Conservation (phyloP, 2,113 vertebrate genomes). For the Mobula hypostoma region DNA sequence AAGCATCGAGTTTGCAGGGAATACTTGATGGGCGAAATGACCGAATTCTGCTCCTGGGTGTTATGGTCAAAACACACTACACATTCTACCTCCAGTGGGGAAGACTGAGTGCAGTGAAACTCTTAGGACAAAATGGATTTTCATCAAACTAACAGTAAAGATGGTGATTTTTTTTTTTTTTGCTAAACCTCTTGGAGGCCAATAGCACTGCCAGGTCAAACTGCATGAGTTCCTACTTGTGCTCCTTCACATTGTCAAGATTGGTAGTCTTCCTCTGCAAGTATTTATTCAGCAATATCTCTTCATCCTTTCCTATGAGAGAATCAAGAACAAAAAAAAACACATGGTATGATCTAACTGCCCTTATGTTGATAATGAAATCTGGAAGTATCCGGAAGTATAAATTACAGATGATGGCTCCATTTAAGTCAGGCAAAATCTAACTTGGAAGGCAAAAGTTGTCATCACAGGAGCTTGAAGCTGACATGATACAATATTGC, state of each 20-base stretch:
- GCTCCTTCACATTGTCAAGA: not conserved
- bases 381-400: not conserved
- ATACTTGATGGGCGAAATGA: too few species aligned
- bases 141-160: not conserved
- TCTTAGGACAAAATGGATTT: not conserved
- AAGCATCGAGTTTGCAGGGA: too few species aligned
- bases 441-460: not conserved
- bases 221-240: not conserved
- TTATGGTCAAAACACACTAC: too few species aligned
- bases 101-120: not conserved
- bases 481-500: not conserved
- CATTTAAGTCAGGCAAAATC: not conserved
- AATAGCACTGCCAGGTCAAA: not conserved
- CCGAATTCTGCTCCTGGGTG: too few species aligned
- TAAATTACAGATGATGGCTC: not conserved
- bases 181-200: not conserved
- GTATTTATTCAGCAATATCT: not conserved
- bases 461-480: not conserved
- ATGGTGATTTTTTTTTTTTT: not conserved
- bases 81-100: too few species aligned
- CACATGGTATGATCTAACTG: not conserved
- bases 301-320: not conserved
- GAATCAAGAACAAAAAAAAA: not conserved
- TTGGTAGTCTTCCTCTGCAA: not conserved
- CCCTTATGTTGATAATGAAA: not conserved